Conservation (phyloP, 2,113 vertebrate genomes). For the Anoura caudifer region DNA sequence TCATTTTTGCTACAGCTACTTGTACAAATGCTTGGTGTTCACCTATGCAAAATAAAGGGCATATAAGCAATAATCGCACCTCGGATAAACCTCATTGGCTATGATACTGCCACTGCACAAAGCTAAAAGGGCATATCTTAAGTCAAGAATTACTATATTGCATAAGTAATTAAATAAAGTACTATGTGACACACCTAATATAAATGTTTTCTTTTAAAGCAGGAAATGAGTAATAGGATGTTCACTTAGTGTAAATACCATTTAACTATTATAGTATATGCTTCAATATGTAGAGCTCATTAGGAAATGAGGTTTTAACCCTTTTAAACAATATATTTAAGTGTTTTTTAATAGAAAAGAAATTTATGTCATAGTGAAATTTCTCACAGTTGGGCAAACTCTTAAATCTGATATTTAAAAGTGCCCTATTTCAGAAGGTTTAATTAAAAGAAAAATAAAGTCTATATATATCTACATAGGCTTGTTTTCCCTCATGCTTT, state of each 20-base stretch:
- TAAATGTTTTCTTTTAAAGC: slow-evolving; percentile 33
- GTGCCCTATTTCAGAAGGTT: not conserved
- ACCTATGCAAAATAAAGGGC: not conserved
- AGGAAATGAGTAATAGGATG: not conserved
- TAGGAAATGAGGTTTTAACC: slow-evolving; percentile 36
- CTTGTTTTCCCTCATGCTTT: not conserved
- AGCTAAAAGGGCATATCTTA: not conserved
- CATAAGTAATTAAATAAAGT: not conserved
- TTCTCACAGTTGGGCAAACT: not conserved
- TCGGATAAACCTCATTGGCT: too few species aligned
- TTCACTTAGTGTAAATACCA: not conserved
- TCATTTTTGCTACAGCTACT: slow-evolving; percentile 9
- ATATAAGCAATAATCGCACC: too few species aligned
- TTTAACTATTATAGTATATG: slow-evolving; percentile 2
- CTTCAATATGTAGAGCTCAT: not conserved
- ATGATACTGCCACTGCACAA: too few species aligned
- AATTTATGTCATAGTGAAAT: not conserved
- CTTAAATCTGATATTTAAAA: slow-evolving; percentile 20
- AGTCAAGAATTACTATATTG: not conserved
- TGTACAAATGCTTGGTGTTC: not conserved
- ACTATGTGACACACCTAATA: not conserved
- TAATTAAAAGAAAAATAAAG: slow-evolving; percentile 6
- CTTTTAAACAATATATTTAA: not conserved
- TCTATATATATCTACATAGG: not conserved
- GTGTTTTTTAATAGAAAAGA: not conserved